Evolutionary conservation across 2,113 vertebrate genomes (phyloP).

Genomic region (Rattus norvegicus): GRCr8 NC_086021.1:124888001-124888500

Average conservation of each 20-base stretch:
- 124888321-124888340: background rate
- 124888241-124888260: background rate
- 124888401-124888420: background rate
- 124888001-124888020: slow-evolving; percentile 55
- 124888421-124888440: slow-evolving; percentile 38
- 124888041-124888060: slow-evolving; percentile 35
- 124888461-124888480: background rate
- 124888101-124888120: background rate
- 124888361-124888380: slow-evolving; percentile 30
- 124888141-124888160: background rate
- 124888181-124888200: background rate
- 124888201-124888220: background rate
- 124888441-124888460: background rate
- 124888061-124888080: background rate
- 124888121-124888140: background rate
- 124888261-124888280: background rate
- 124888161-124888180: background rate
- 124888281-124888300: background rate
- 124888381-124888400: background rate
- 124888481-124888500: background rate
- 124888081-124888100: background rate
- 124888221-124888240: background rate
- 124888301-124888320: slow-evolving; percentile 45
- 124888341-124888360: background rate
- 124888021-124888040: slow-evolving; percentile 43